Conservation (phyloP, 2,888 invertebrate genomes). For the Orthosia gothica region DNA sequence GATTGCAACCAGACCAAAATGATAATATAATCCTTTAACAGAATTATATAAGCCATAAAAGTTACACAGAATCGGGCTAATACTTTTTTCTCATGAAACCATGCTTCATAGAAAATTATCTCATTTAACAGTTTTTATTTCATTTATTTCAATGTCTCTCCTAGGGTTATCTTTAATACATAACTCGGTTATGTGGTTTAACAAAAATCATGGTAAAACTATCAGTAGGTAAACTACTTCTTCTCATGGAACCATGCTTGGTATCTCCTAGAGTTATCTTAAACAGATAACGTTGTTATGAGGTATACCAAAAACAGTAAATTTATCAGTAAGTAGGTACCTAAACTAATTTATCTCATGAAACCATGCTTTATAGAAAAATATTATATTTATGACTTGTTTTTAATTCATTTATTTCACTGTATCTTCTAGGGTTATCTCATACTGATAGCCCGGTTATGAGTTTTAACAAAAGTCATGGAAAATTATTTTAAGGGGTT, state of each 20-base stretch:
- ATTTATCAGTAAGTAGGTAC: too few species aligned
- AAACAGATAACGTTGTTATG: too few species aligned
- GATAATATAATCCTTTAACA: neutral
- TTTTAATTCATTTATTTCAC: constrained; percentile 7
- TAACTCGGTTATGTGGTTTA: neutral
- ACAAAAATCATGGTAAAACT: constrained; percentile 15
- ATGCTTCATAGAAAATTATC: neutral
- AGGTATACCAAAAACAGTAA: too few species aligned
- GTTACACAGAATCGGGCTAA: neutral
- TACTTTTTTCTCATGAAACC: neutral
- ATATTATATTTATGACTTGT: neutral
- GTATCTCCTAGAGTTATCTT: too few species aligned
- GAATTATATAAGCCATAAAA: constrained; percentile 1
- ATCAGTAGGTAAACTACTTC: too few species aligned
- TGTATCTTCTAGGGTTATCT: constrained; percentile 30
- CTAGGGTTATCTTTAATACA: constrained; percentile 24
- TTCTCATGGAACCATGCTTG: too few species aligned
- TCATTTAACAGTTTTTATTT: neutral
- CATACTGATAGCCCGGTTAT: neutral
- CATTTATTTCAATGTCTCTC: constrained; percentile 10
- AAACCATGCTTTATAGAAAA: neutral
- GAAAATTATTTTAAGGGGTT: constrained; percentile 19
- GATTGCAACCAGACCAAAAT: constrained; percentile 5
- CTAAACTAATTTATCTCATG: neutral
- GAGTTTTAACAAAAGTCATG: constrained; percentile 6